A percentile compares a stretch with the other conserved stretches of the same genome.
Evolutionary conservation across 2,888 invertebrate species (phyloP).

Genomic region (Leucoma salicis): DNA sequence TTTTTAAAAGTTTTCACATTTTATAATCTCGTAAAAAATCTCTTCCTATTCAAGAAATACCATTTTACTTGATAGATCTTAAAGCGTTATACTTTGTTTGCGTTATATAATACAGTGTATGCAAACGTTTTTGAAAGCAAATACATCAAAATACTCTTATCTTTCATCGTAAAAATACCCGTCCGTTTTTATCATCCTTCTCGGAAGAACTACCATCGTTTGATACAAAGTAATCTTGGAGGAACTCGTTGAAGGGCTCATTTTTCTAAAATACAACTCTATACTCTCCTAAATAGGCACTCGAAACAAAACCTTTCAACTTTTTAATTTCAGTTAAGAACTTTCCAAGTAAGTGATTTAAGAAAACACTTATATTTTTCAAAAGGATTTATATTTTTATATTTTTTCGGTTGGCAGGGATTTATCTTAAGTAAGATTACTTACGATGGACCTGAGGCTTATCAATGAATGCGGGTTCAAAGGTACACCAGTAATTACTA

Average conservation of each 20-base stretch:
- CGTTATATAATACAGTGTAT: neutral
- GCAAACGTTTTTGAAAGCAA: neutral
- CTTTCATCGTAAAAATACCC: slow-evolving; percentile 3
- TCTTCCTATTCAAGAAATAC: too few relatives aligned
- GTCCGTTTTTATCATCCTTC: slow-evolving; percentile 1
- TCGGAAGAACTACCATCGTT: slow-evolving; percentile 6
- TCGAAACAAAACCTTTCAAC: slow-evolving; percentile 34
- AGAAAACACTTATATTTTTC: slow-evolving; percentile 38
- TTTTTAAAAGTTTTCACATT: too few relatives aligned
- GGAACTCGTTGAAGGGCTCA: slow-evolving; percentile 24
- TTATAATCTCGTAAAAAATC: too few relatives aligned
- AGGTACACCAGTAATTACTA: too few relatives aligned
- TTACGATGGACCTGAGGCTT: too few relatives aligned
- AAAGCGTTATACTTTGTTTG: too few relatives aligned
- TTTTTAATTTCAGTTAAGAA: slow-evolving; percentile 35
- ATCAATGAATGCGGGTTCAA: too few relatives aligned
- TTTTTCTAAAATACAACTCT: slow-evolving; percentile 21
- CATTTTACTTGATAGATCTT: too few relatives aligned
- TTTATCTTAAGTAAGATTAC: too few relatives aligned
- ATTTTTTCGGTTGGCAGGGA: too few relatives aligned
- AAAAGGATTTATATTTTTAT: too few relatives aligned
- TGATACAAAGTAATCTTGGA: slow-evolving; percentile 25
- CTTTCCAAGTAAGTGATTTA: slow-evolving; percentile 37
- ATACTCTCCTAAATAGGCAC: slow-evolving; percentile 25
- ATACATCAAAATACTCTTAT: slow-evolving; percentile 1